A percentile compares a stretch with the other conserved stretches of the same genome.
Conservation (phyloP, 2,797 vertebrate species). For the Limosa lapponica region DNA sequence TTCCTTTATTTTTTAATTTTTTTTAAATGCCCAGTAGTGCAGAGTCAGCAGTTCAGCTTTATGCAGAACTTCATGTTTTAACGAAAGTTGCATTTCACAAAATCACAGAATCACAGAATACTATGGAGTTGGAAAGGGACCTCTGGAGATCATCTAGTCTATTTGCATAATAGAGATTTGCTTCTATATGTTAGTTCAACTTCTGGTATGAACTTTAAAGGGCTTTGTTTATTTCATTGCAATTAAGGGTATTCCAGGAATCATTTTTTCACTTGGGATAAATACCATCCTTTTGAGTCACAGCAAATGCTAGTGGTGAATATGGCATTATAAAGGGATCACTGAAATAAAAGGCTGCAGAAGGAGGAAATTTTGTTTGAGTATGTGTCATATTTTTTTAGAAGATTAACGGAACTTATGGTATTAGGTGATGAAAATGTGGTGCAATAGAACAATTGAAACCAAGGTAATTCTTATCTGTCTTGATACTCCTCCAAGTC, state of each 20-base stretch:
- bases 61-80: neutral
- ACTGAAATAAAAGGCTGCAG: neutral
- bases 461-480: neutral
- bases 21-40: neutral
- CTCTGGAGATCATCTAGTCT: too few species aligned
- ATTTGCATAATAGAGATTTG: neutral
- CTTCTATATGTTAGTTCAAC: neutral
- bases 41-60: neutral
- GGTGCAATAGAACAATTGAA: neutral
- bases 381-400: neutral
- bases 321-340: neutral
- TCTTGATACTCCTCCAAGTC: neutral
- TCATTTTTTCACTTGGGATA: neutral
- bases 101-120: too few species aligned
- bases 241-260: neutral
- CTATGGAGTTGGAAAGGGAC: too few species aligned
- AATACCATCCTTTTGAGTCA: neutral
- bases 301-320: neutral
- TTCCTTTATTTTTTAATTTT: neutral
- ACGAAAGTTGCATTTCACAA: neutral
- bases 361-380: neutral
- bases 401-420: neutral
- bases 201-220: neutral
- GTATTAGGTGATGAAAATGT: neutral
- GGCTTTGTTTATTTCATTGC: neutral